Evolutionary conservation across 2,888 invertebrate genomes (phyloP).

Genomic region (Neria commutata): DNA sequence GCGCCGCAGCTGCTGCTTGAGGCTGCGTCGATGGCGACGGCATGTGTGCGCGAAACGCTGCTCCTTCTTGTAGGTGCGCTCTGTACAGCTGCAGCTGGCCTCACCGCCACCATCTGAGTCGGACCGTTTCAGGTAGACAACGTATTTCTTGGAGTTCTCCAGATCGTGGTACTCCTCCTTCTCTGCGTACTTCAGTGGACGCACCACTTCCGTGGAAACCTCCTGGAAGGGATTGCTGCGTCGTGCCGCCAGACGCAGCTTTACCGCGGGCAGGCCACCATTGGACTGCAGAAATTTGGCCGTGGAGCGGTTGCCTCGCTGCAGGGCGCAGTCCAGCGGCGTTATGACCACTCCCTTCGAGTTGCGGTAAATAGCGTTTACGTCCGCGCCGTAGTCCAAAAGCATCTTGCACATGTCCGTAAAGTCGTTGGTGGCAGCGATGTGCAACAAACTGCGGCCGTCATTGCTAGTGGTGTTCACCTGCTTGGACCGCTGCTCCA

Average conservation of each 20-base stretch:
- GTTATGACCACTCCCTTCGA: constrained; percentile 86
- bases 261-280: constrained; percentile 82
- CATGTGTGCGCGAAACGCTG: constrained; percentile 53
- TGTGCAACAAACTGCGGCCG: constrained; percentile 90
- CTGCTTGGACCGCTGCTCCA: constrained; percentile 80
- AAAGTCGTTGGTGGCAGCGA: constrained; percentile 92
- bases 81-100: constrained; percentile 51
- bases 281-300: constrained; percentile 92
- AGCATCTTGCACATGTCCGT: constrained; percentile 90
- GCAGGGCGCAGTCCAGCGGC: constrained; percentile 88
- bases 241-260: constrained; percentile 63
- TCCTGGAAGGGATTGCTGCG: constrained; percentile 58
- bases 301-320: constrained; percentile 84
- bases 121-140: constrained; percentile 55
- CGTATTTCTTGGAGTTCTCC: constrained; percentile 55
- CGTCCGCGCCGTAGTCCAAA: constrained; percentile 81
- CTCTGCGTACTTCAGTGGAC: constrained; percentile 57
- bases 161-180: constrained; percentile 57
- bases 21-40: constrained; percentile 48
- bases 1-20: constrained; percentile 48
- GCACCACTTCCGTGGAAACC: constrained; percentile 51
- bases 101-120: constrained; percentile 48
- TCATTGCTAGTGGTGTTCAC: constrained; percentile 90
- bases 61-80: constrained; percentile 53
- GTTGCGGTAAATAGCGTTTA: constrained; percentile 83